These are phyloP conservation scores for Aphis gossypii DNA, from an alignment of 1,140 invertebrate species.

Conservation along the genomic window DNA sequence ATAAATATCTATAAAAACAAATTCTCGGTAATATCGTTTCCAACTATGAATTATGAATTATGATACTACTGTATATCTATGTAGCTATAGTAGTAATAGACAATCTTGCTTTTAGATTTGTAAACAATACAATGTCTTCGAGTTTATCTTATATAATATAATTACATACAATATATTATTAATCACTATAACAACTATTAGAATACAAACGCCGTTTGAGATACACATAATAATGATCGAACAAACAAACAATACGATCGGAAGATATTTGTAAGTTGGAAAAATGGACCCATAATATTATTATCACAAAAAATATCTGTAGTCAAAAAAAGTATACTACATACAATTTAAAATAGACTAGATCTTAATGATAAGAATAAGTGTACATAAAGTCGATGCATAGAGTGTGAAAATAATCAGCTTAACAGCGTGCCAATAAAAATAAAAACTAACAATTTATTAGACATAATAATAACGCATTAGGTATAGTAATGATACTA, in stretches of 20 bases:
- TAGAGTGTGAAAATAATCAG: slow-evolving; percentile 9
- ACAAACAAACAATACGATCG: not conserved
- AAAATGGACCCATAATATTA: slow-evolving; percentile 36
- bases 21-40: not conserved
- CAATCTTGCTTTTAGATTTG: not conserved
- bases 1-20: not conserved
- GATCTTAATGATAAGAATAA: slow-evolving; percentile 25
- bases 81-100: not conserved
- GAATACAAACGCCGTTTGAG: not conserved
- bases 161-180: not conserved
- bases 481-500: not conserved
- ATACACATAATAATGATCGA: not conserved
- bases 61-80: not conserved
- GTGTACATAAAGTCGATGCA: not conserved
- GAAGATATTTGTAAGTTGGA: not conserved
- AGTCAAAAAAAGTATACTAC: slow-evolving; percentile 13
- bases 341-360: slow-evolving; percentile 33
- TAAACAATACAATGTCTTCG: not conserved
- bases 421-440: slow-evolving; percentile 7
- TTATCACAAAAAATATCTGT: slow-evolving; percentile 35
- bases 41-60: not conserved
- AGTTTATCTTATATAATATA: not conserved
- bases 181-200: slow-evolving; percentile 6
- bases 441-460: not conserved
- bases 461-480: not conserved